phyloP scores from a whole-genome alignment of 1,140 invertebrate genomes.

The Cryptotermes secundus region DNA sequence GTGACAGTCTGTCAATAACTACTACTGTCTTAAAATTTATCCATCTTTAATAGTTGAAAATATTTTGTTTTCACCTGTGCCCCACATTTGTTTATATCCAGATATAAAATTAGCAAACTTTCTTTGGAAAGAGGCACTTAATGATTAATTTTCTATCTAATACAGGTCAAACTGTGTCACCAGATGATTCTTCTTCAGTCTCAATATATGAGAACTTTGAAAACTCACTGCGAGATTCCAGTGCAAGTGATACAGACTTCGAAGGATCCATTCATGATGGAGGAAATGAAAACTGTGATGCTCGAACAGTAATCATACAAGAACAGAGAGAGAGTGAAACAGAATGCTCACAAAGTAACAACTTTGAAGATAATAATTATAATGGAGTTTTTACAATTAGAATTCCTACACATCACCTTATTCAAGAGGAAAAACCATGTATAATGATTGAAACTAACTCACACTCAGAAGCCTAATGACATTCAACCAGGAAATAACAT shows the following conservation, averaged over 20 bases:
- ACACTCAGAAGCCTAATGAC: slow-evolving; percentile 29
- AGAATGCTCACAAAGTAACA: neutral
- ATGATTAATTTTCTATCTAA: neutral
- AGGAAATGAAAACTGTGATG: neutral
- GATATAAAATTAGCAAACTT: neutral
- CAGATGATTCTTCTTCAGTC: slow-evolving; percentile 15
- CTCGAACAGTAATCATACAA: neutral
- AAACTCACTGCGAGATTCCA: slow-evolving; percentile 33
- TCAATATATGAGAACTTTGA: slow-evolving; percentile 33
- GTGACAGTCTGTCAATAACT: too few species aligned
- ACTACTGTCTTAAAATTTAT: neutral
- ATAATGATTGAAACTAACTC: slow-evolving; percentile 29
- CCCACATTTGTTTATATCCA: neutral
- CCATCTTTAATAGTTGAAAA: neutral
- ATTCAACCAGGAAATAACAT: neutral
- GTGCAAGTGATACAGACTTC: neutral
- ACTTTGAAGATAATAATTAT: neutral
- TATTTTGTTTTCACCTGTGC: neutral
- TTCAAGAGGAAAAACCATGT: slow-evolving; percentile 18
- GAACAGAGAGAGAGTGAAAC: neutral
- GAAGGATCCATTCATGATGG: neutral
- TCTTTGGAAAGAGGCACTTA: too few species aligned
- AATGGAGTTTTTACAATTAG: slow-evolving; percentile 24
- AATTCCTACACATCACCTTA: neutral
- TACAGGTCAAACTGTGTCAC: neutral